Evolutionary conservation across 2,113 vertebrate species (phyloP).

Genomic region (Cynopterus brachyotis): DNA sequence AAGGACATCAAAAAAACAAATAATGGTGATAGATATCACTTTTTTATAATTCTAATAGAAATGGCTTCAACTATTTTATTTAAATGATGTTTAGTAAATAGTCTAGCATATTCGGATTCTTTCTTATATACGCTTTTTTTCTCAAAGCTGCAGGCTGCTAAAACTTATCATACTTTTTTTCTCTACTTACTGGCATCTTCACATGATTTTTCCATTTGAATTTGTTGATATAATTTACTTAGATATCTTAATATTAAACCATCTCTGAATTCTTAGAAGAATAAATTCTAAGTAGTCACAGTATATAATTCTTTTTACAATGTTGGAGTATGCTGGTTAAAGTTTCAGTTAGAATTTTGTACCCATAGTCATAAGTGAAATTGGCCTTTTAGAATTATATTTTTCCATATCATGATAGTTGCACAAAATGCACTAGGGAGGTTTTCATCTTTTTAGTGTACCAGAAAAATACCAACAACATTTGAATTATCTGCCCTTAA

Average conservation of each 20-base stretch:
- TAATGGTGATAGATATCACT: background rate
- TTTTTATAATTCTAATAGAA: background rate
- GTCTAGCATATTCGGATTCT: background rate
- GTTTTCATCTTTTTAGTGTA: background rate
- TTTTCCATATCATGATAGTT: background rate
- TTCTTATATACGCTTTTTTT: background rate
- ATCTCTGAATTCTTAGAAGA: background rate
- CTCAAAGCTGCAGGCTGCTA: background rate
- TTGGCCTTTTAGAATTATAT: background rate
- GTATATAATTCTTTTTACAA: background rate
- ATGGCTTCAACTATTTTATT: background rate
- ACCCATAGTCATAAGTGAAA: background rate
- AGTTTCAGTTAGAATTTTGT: background rate
- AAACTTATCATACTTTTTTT: slow-evolving; percentile 3
- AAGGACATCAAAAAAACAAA: background rate
- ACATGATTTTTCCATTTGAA: background rate
- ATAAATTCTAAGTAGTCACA: background rate
- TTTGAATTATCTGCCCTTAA: background rate
- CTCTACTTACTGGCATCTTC: background rate
- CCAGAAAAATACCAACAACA: background rate
- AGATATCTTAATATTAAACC: background rate
- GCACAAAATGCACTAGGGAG: background rate
- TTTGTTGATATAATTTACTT: background rate
- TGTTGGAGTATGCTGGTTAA: background rate
- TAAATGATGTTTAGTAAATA: background rate